phyloP scores from a whole-genome alignment of 2,113 vertebrate species.

The Colius striatus region DNA sequence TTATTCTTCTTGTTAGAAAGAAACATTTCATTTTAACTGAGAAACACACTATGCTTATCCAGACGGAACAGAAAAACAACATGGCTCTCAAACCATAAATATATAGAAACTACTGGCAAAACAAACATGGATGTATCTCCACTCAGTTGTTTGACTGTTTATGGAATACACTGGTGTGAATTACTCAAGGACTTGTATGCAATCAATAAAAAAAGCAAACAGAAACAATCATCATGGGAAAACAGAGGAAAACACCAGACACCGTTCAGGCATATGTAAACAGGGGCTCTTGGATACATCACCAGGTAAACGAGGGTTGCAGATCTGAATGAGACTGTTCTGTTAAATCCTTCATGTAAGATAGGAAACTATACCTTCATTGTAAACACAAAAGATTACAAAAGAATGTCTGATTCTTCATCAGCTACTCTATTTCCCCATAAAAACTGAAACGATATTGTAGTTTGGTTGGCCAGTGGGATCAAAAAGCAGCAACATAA shows the following conservation, averaged over 20 bases:
- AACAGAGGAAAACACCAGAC: not conserved
- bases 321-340: not conserved
- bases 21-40: not conserved
- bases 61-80: not conserved
- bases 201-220: not conserved
- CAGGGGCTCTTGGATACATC: not conserved
- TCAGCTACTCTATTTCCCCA: not conserved
- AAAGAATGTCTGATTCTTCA: not conserved
- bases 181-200: not conserved
- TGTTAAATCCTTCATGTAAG: not conserved
- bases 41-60: not conserved
- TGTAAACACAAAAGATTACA: not conserved
- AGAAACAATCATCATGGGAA: not conserved
- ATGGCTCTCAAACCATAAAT: not conserved
- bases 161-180: not conserved
- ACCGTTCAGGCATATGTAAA: not conserved
- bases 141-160: not conserved
- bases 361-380: not conserved
- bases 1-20: not conserved
- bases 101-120: not conserved
- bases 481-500: slow-evolving; percentile 18
- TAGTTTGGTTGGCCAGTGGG: not conserved
- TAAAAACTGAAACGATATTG: not conserved
- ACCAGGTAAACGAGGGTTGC: not conserved
- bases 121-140: not conserved